Evolutionary conservation across 2,888 invertebrate genomes (phyloP).

Genomic region (Coenonympha arcania): DNA sequence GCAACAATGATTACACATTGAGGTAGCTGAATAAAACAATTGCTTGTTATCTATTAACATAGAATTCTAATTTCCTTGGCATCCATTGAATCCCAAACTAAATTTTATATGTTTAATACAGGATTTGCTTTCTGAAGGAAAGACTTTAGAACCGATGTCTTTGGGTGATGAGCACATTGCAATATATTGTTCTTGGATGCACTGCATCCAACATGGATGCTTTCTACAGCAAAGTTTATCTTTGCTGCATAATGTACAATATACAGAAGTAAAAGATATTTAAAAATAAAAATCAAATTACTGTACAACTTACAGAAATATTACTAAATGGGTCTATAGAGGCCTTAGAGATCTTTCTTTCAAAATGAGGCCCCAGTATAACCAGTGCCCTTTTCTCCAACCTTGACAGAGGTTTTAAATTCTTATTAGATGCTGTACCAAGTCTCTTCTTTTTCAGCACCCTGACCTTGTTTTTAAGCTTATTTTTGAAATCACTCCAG

Average conservation of each 20-base stretch:
- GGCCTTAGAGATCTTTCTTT: constrained; percentile 34
- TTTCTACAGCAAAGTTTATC: no score
- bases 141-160: no score
- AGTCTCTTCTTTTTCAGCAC: constrained; percentile 35
- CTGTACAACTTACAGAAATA: constrained; percentile 37
- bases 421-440: constrained; percentile 33
- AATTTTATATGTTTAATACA: no score
- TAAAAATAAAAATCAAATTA: not conserved
- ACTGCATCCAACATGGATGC: no score
- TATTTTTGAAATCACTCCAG: constrained; percentile 61
- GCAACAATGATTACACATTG: constrained; percentile 20
- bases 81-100: no score
- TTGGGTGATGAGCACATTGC: no score
- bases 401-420: constrained; percentile 42
- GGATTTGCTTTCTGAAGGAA: no score
- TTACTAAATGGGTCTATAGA: constrained; percentile 28
- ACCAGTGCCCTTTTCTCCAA: constrained; percentile 47
- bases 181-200: no score
- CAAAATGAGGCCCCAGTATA: constrained; percentile 50
- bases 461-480: constrained; percentile 49
- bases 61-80: no score
- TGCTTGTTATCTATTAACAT: no score
- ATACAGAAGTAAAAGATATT: not conserved
- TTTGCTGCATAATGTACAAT: no score
- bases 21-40: no score